A percentile compares a stretch with the other conserved stretches of the same genome.
Conservation (phyloP, 2,797 vertebrate species). For the Rhinella marina region DNA sequence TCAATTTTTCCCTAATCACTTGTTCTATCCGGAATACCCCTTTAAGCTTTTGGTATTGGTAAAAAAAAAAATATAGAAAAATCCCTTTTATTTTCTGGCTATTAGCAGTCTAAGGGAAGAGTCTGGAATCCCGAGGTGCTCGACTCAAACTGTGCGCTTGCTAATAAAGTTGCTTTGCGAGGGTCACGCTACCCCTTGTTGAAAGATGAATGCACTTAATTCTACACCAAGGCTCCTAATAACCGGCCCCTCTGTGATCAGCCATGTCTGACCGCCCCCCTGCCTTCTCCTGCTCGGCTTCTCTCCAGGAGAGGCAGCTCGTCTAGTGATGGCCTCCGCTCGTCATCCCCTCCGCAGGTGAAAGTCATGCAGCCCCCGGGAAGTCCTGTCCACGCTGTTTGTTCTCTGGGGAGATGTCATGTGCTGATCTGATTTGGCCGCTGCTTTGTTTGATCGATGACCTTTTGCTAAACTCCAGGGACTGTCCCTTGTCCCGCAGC, state of each 20-base stretch:
- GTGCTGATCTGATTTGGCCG: constrained; percentile 67
- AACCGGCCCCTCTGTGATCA: constrained; percentile 46
- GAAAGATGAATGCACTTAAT: constrained; percentile 70
- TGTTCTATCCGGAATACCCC: no score
- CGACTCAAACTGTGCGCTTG: constrained; percentile 21
- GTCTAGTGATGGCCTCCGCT: background rate
- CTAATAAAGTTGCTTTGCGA: constrained; percentile 22
- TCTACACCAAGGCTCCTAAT: constrained; percentile 23
- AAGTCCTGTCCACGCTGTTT: constrained; percentile 64
- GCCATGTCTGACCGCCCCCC: constrained; percentile 30
- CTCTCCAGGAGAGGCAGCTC: background rate
- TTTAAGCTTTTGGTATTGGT: no score
- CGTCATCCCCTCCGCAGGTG: background rate
- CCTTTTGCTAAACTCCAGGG: constrained; percentile 76
- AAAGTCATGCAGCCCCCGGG: constrained; percentile 53
- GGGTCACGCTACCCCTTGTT: constrained; percentile 69
- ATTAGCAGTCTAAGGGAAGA: no score
- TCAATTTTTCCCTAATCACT: no score
- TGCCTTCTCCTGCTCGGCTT: background rate
- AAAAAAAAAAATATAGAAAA: no score
- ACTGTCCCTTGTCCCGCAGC: constrained; percentile 75
- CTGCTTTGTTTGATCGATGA: constrained; percentile 83
- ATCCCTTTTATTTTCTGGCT: no score
- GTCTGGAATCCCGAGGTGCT: background rate
- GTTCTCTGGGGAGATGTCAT: constrained; percentile 70